Conservation (phyloP, 2,113 vertebrate species). For the Gymnarchus niloticus region DNA sequence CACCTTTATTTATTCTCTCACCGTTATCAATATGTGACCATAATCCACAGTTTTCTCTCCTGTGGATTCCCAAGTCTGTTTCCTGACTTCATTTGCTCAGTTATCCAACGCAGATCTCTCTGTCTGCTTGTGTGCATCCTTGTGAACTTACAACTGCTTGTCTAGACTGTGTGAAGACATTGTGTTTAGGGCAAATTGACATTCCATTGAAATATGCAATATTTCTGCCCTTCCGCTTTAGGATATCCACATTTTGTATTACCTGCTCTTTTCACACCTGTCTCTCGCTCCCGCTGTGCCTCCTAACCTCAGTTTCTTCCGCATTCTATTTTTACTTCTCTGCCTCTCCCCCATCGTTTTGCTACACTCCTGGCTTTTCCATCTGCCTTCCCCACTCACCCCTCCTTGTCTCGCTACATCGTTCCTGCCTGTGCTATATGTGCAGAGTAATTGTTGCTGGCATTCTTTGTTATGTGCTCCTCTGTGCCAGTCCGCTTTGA, state of each 20-base stretch:
- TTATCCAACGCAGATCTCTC: neutral
- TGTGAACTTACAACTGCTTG: neutral
- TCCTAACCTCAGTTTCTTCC: conserved; percentile 1
- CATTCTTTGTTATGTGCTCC: conserved; percentile 27
- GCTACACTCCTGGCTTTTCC: conserved; percentile 9
- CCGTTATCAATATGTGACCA: neutral
- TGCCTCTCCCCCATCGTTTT: neutral
- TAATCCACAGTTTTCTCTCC: neutral
- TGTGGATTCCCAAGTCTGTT: neutral
- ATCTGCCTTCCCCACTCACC: conserved; percentile 8
- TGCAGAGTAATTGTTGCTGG: conserved; percentile 30
- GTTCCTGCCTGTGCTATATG: neutral
- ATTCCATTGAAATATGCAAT: neutral
- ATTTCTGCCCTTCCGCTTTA: neutral
- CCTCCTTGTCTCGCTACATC: conserved; percentile 7
- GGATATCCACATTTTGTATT: neutral
- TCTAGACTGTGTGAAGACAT: neutral
- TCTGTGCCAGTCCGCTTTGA: conserved; percentile 59
- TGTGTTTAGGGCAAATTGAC: neutral
- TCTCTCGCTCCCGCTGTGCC: neutral
- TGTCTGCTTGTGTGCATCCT: neutral
- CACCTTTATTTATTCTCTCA: neutral
- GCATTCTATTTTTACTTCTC: conserved; percentile 18
- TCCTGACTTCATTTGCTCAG: neutral
- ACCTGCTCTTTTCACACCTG: neutral